Evolutionary conservation across 2,797 vertebrate species (phyloP).

Genomic region (Falco cherrug): DNA sequence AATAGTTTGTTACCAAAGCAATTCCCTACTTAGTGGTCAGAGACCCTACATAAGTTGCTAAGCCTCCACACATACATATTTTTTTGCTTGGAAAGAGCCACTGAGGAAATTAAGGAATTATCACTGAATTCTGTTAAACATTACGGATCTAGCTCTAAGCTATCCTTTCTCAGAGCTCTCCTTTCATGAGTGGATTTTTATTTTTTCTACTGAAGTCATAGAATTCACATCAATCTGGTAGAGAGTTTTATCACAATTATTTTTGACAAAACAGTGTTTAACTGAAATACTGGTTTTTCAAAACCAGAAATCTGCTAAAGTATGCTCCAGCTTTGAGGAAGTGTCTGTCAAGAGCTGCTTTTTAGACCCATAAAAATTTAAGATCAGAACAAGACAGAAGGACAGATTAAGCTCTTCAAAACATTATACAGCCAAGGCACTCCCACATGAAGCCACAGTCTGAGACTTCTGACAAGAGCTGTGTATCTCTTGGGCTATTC

Average conservation of each 20-base stretch:
- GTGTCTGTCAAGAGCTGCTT: background rate
- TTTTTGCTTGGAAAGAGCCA: background rate
- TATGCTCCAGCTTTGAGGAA: background rate
- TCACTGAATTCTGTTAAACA: background rate
- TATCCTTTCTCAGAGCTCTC: background rate
- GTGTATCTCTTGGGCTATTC: background rate
- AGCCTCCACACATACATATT: background rate
- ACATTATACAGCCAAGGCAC: background rate
- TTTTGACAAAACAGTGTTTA: background rate
- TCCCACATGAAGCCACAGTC: background rate
- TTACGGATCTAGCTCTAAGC: background rate
- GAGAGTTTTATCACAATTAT: background rate
- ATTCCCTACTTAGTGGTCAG: background rate
- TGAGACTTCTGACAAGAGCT: background rate
- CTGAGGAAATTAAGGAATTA: background rate
- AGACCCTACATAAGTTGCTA: background rate
- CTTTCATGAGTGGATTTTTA: background rate
- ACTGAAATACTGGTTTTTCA: background rate
- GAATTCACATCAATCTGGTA: background rate
- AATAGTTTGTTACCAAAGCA: background rate
- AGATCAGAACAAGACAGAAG: background rate
- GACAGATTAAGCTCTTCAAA: background rate
- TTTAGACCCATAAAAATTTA: background rate
- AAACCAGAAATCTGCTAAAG: background rate
- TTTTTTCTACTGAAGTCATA: background rate